Evolutionary conservation across 2,113 vertebrate genomes (phyloP).

Genomic region (Python bivittatus): DNA sequence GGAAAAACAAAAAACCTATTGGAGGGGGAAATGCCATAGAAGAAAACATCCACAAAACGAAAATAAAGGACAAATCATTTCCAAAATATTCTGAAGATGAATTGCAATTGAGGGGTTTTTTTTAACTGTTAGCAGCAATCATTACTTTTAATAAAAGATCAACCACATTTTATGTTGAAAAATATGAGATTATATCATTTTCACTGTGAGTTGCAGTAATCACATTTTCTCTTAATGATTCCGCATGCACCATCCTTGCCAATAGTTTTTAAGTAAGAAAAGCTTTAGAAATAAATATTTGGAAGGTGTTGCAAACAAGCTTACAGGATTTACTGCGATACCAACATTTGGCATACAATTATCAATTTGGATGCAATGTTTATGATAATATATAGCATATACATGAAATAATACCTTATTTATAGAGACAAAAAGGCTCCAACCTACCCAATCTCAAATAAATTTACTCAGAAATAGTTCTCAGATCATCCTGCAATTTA

Average conservation of each 20-base stretch:
- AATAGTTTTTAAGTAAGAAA: conserved; percentile 40
- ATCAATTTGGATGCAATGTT: accelerated
- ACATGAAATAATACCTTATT: not conserved
- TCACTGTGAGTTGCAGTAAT: conserved; percentile 45
- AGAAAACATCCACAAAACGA: not conserved
- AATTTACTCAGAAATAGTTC: not conserved
- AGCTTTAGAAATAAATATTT: conserved; percentile 45
- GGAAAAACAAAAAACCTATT: not conserved
- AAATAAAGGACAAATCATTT: conserved; percentile 34
- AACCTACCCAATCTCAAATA: accelerated
- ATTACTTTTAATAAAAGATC: conserved; percentile 58
- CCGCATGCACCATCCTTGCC: conserved; percentile 43
- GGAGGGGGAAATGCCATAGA: not conserved
- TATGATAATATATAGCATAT: accelerated
- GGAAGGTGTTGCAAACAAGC: not conserved
- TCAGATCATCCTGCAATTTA: not conserved
- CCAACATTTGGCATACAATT: not conserved
- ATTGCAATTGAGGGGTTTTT: conserved; percentile 1
- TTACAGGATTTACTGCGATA: not conserved
- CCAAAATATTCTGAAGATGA: conserved; percentile 31
- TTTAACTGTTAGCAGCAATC: conserved; percentile 62
- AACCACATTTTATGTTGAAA: conserved; percentile 50
- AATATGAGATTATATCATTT: not conserved
- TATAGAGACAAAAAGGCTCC: not conserved
- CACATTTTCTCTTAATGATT: conserved; percentile 49